A percentile compares a stretch with the other conserved stretches of the same genome.
These are phyloP conservation scores for Periphyllus acericola DNA, from an alignment of 2,888 invertebrate species.

Conservation along the genomic window DNA sequence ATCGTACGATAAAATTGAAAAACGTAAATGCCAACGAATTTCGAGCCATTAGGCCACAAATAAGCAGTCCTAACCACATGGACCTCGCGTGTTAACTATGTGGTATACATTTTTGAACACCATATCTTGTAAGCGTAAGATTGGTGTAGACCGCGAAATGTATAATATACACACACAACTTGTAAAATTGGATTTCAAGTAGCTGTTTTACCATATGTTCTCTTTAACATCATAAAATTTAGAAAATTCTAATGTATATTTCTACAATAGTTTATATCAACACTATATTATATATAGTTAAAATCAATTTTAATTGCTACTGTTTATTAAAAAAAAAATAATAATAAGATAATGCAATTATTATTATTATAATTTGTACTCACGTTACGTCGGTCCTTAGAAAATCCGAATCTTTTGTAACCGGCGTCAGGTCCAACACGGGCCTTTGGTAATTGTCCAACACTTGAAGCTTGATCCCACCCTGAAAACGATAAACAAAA, in stretches of 20 bases:
- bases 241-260: too few species aligned
- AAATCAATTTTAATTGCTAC: too few species aligned
- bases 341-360: too few species aligned
- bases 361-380: conserved; percentile 68
- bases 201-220: too few species aligned
- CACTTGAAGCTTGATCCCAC: conserved; percentile 89
- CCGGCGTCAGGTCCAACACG: conserved; percentile 84
- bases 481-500: conserved; percentile 73
- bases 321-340: too few species aligned
- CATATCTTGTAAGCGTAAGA: neutral
- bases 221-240: too few species aligned
- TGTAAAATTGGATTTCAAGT: neutral
- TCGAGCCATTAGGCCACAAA: neutral
- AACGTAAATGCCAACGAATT: neutral
- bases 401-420: conserved; percentile 82
- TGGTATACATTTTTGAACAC: neutral
- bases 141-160: too few species aligned
- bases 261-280: neutral
- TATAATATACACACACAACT: neutral
- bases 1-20: neutral
- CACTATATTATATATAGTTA: neutral
- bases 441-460: conserved; percentile 86
- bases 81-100: neutral
- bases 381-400: conserved; percentile 87
- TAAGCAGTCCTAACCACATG: neutral